Base-by-base conservation (phyloP, 2,888 invertebrate genomes). In the Bombylius discolor region DNA sequence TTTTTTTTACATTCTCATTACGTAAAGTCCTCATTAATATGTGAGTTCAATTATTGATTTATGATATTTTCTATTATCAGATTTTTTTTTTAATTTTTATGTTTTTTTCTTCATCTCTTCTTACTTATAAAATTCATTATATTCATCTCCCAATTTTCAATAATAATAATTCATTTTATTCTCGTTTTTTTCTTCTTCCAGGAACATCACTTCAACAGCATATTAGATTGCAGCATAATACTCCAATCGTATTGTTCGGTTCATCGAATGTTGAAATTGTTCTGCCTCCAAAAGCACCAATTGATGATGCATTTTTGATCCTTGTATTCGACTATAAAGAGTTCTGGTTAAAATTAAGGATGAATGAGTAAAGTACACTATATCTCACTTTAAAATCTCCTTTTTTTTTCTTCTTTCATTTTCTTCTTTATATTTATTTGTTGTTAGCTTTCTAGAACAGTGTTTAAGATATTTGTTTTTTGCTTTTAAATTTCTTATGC, bases 291-390 rank as follows among this genome's bases (percentile, higher is more conserved):
- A 62, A 60, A 36, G 59, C 63, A 49, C 64, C 66, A 33, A 62
- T 67, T 56, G 63, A 65, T 53, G 59, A 64, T 62, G 64, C 66
- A 57, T 59, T 61, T 48, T 57, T 66, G 53, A 63, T 66, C 58
- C 60, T 67, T 53, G 48, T 58, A 33, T 57, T 63, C 47, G 64
- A 65, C 52, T 59, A 60, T 56, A 64, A 61, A 57, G 58, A 62
- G 52, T 65, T 66, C 60, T 66, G 65, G 65, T 53, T 65, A 54
- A 65, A 65, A 63, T 59, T 66, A 61, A 61, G 56, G 59, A 58
- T 62, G 58, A 59, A 61, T 59, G 57, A 59, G 64, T 64, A 62
- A 62, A 58, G 23, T 39, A 13, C 34, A 8, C 8, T 44, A 49
- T 50, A 56, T n/a, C 31, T 44, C 39, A 33, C 42, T 44, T 32